A percentile compares a stretch with the other conserved stretches of the same genome.
Evolutionary conservation across 2,113 vertebrate species (phyloP).

Genomic region (Oncorhynchus masou): DNA sequence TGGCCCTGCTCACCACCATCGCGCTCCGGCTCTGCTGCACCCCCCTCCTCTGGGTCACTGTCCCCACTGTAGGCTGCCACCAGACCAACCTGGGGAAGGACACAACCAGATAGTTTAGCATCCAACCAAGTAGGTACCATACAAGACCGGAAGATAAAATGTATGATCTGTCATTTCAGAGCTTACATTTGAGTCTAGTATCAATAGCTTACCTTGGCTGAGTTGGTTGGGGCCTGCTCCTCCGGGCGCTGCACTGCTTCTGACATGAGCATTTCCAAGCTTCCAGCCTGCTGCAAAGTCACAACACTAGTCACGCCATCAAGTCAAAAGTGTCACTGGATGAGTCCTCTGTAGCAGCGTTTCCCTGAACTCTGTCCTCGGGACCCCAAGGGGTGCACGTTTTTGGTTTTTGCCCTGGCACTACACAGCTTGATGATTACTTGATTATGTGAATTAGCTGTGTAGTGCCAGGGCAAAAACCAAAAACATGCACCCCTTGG

Average conservation of each 20-base stretch:
- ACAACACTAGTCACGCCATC: not conserved
- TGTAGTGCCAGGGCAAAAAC: no score
- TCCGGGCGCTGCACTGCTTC: slow-evolving; percentile 81
- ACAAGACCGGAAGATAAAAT: not conserved
- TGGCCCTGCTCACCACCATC: slow-evolving; percentile 79
- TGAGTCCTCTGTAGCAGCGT: not conserved
- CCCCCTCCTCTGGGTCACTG: slow-evolving; percentile 90
- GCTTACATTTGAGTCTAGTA: not conserved
- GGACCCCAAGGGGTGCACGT: no score
- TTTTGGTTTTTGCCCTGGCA: no score
- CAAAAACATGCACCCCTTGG: no score
- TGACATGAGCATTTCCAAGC: slow-evolving; percentile 84
- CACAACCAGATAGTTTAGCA: not conserved
- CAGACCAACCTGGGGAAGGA: slow-evolving; percentile 78
- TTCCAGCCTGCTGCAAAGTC: slow-evolving; percentile 72
- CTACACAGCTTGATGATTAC: no score
- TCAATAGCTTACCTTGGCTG: slow-evolving; percentile 63
- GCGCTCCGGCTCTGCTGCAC: slow-evolving; percentile 73
- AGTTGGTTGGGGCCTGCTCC: slow-evolving; percentile 77
- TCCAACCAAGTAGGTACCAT: not conserved
- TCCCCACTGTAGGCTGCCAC: slow-evolving; percentile 97
- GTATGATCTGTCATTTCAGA: no score
- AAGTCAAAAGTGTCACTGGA: not conserved
- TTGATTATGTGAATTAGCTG: no score
- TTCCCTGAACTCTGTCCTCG: no score